phyloP scores from a whole-genome alignment of 2,797 vertebrate genomes.

The Lepus oiostolus region DNA sequence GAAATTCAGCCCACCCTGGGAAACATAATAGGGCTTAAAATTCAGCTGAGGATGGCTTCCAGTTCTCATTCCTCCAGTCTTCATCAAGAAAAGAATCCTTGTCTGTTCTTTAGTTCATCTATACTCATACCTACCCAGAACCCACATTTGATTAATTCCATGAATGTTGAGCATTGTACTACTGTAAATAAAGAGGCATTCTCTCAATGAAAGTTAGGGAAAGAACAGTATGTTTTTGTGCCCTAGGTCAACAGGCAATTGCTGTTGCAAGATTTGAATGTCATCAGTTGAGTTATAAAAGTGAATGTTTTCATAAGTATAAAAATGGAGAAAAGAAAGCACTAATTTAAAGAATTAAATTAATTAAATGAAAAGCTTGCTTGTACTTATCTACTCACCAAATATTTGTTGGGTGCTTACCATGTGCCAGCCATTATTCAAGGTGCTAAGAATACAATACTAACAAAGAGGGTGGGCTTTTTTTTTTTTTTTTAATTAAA shows the following conservation, averaged over 20 bases:
- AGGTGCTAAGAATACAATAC: background rate
- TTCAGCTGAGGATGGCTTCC: background rate
- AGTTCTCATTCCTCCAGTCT: background rate
- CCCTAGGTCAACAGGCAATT: background rate
- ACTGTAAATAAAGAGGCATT: background rate
- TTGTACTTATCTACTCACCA: background rate
- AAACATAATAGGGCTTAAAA: background rate
- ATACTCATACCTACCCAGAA: background rate
- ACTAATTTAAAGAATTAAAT: background rate
- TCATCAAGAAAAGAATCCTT: background rate
- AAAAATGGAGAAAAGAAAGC: background rate
- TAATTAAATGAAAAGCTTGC: background rate
- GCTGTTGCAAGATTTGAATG: background rate
- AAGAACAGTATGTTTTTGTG: background rate
- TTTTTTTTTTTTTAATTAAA: too few relatives aligned
- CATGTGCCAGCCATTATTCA: background rate
- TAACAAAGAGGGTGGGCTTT: background rate
- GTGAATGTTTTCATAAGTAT: background rate
- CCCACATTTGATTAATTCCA: background rate
- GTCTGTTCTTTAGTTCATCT: background rate
- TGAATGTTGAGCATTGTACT: background rate
- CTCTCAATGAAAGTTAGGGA: background rate
- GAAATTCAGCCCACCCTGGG: background rate
- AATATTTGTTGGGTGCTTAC: background rate
- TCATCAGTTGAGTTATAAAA: slow-evolving; percentile 15